Evolutionary conservation across 1,140 invertebrate species (phyloP).

Genomic region (Drosophila santomea): DNA sequence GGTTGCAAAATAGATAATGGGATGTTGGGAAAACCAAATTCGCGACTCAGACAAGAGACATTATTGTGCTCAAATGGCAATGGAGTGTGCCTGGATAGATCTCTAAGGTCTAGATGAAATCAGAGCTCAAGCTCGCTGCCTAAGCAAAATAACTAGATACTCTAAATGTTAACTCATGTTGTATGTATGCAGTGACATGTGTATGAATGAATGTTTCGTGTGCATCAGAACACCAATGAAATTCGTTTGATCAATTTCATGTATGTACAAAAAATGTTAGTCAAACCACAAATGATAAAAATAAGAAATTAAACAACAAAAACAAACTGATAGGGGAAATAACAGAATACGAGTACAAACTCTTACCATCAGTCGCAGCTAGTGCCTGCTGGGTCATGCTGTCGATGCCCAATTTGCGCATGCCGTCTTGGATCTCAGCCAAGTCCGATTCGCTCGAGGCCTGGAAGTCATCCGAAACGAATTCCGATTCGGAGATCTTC

Average conservation of each 20-base stretch:
- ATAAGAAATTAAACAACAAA: conserved; percentile 1
- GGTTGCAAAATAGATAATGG: conserved; percentile 34
- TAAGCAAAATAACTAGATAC: conserved; percentile 23
- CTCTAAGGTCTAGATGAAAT: conserved; percentile 15
- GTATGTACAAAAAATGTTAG: conserved; percentile 62
- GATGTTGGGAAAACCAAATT: conserved; percentile 19
- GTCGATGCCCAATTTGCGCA: conserved; percentile 88
- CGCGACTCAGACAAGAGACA: conserved; percentile 40
- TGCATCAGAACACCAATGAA: conserved; percentile 38
- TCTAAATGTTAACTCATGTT: conserved; percentile 3
- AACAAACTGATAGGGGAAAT: background rate
- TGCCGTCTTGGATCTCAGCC: conserved; percentile 88
- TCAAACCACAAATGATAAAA: conserved; percentile 1
- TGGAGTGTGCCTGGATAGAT: conserved; percentile 24
- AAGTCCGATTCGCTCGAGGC: conserved; percentile 86
- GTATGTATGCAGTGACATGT: conserved; percentile 8
- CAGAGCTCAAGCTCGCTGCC: conserved; percentile 15
- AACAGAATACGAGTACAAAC: conserved; percentile 27
- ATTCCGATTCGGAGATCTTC: conserved; percentile 86
- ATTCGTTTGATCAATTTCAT: conserved; percentile 36
- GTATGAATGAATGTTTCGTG: conserved; percentile 38
- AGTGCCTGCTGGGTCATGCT: conserved; percentile 80
- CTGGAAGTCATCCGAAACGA: conserved; percentile 89
- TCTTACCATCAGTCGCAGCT: conserved; percentile 81
- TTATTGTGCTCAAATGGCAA: conserved; percentile 26